These are phyloP conservation scores for Drosophila nigrodunni DNA, from an alignment of 1,140 invertebrate species.

Conservation along the genomic window DNA sequence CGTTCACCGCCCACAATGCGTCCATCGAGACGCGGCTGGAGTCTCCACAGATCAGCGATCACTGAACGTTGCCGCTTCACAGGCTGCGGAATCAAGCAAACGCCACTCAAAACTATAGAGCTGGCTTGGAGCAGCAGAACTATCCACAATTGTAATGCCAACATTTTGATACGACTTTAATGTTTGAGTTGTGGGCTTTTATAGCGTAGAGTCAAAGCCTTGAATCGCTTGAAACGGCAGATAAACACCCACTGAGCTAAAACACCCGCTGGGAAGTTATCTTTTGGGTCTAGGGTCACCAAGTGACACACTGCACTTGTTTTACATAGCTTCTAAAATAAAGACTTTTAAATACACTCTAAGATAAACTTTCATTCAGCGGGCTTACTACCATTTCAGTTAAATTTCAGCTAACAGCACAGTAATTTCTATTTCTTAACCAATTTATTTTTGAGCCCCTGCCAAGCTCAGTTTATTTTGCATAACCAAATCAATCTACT, in stretches of 20 bases:
- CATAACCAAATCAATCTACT: too few species aligned
- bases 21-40: constrained; percentile 73
- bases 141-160: constrained; percentile 30
- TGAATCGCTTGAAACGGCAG: neutral
- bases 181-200: constrained; percentile 13
- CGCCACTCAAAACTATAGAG: constrained; percentile 52
- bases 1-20: constrained; percentile 85
- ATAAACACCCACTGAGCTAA: constrained; percentile 51
- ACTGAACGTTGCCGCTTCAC: constrained; percentile 59
- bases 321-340: neutral
- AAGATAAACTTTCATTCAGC: too few species aligned
- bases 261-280: constrained; percentile 47
- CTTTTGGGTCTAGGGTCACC: constrained; percentile 34
- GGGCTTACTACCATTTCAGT: too few species aligned
- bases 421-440: too few species aligned
- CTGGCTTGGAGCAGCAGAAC: constrained; percentile 55
- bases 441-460: too few species aligned
- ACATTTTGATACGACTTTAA: constrained; percentile 44
- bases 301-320: constrained; percentile 16
- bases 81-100: constrained; percentile 71
- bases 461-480: too few species aligned
- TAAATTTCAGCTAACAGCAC: too few species aligned
- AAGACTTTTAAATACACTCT: constrained; percentile 7
- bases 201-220: constrained; percentile 21
- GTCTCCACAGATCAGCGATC: constrained; percentile 30